Base-by-base conservation (phyloP, 1,140 invertebrate genomes). In the Neodiprion pinetum region DNA sequence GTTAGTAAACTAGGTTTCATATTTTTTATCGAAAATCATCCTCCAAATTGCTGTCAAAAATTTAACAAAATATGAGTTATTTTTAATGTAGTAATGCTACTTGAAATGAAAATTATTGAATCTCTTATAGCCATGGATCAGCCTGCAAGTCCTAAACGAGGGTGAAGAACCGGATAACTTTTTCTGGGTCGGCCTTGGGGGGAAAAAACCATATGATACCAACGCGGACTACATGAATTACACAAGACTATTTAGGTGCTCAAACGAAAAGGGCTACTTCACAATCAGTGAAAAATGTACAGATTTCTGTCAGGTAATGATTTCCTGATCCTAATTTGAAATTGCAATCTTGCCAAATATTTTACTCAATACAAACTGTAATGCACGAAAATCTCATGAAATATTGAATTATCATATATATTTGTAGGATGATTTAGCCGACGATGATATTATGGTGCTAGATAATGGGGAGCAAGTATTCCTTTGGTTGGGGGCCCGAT, bases 381-480 rank as follows among this genome's bases (percentile, higher is more conserved):
- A 61, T 14, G 53, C 11, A 67, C 48, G 12, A 67, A 21, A 67
- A 4, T 70, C 23, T 68, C 48, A 17, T 72, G 67, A 70, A 72
- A 61, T 72, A 73, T 67, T 10, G 5, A 61, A 61, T 47, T 48
- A 11, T 71, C 17, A 49, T 9, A 50, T 48, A 69, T 76, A 48
- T 75, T 82, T 85, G 69, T 79, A 97, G 95, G 99, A 99, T 88
- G 99, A 99, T 90, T 90, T 99, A 79, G 98, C 98, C 48, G 98
- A 99, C 90, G 98, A 99, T 87, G 98, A 99, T 88, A 99, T 99
- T 11, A 99, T 99, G 99, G 97, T 99, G 76, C 89, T 99, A 73
- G 99, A 99, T 88, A 99, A 98, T 86, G 99, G 99, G 1, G 94
- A 97, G 83, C 96, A 99, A 88, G 97, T 99, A 66, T 99, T 98